Evolutionary conservation across 2,113 vertebrate genomes (phyloP), one percentile per base, ranked within the genome.

Genomic region (Gobio gobio): DNA sequence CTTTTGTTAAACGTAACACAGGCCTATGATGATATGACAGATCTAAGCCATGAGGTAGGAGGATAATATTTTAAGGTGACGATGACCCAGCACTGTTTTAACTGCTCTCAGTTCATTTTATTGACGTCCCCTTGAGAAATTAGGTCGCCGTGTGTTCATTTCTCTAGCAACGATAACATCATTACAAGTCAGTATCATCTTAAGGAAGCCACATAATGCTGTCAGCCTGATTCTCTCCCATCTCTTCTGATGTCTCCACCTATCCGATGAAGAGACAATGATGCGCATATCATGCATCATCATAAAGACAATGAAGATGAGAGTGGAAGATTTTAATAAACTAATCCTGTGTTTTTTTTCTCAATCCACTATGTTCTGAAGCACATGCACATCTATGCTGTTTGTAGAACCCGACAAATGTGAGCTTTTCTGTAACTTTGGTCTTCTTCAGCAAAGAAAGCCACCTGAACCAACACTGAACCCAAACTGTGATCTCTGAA

Each of bases 391-490:
- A 59, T 51, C 24, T 10, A 58, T 24, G 63, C 22, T 73, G 40
- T 33, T 33, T 14, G 16, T 45, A 74, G 26, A 18, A 10, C 20
- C 40, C 4, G 14, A 24, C 63, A 2, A 22, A 22, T 18, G 18
- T 56, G 54, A 20, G 54, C 1, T 72, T 78, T 73, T 66, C 26
- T 36, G 16, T 54, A 51, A 56, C 70, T 14, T 56, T 56, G 29
- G 22, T 22, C 9, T 20, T 68, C 64, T 83, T 81, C 13, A 26
- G 16, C 16, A n/a, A 56, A 76, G 59, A 90, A 61, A 51, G 79
- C 76, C 92, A 88, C 85, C 85, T 91, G 88, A 91, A 91, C 88
- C 70, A 90, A 90, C 85, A 91, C 24, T 70, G 83, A 81, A 78
- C 77, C 78, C 78, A 56, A 76, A 83, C 88, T 45, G 73, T 88